Conservation (phyloP, 2,888 invertebrate species). For the Eucriotettix oculatus region DNA sequence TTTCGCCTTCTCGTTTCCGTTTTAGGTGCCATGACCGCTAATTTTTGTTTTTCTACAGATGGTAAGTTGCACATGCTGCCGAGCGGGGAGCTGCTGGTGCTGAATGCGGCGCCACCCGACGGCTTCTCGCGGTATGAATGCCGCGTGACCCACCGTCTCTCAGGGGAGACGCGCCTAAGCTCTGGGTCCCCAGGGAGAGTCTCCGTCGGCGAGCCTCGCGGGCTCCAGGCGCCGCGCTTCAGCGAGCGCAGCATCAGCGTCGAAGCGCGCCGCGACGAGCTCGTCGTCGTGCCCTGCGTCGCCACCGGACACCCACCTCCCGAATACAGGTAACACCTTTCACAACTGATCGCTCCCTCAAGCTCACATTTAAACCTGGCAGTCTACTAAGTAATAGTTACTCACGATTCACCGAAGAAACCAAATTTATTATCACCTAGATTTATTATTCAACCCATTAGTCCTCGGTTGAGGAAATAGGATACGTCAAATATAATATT, state of each 20-base stretch:
- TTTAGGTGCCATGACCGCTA: background rate
- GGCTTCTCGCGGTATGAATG: conserved; percentile 17
- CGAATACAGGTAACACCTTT: conserved; percentile 13
- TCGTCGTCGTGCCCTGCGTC: conserved; percentile 13
- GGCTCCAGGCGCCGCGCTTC: conserved; percentile 8
- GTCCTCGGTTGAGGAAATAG: no score
- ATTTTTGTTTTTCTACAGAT: conserved; percentile 7
- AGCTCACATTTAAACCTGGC: no score
- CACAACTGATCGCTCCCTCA: no score
- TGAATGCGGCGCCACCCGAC: conserved; percentile 16
- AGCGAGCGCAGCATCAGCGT: conserved; percentile 9
- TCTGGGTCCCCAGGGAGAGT: conserved; percentile 6
- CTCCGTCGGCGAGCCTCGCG: conserved; percentile 11
- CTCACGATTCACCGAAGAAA: no score
- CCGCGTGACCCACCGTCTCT: conserved; percentile 16
- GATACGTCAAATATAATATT: no score
- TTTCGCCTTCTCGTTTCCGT: no score
- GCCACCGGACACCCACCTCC: conserved; percentile 11
- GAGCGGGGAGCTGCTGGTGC: conserved; percentile 17
- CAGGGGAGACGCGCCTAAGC: conserved; percentile 17
- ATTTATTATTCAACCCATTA: no score
- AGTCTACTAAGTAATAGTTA: no score
- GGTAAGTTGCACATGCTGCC: conserved; percentile 19
- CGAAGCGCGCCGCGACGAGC: conserved; percentile 12
- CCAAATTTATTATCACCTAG: no score